Conservation (phyloP, 2,113 vertebrate genomes). For the Pygathrix nemaeus region DNA sequence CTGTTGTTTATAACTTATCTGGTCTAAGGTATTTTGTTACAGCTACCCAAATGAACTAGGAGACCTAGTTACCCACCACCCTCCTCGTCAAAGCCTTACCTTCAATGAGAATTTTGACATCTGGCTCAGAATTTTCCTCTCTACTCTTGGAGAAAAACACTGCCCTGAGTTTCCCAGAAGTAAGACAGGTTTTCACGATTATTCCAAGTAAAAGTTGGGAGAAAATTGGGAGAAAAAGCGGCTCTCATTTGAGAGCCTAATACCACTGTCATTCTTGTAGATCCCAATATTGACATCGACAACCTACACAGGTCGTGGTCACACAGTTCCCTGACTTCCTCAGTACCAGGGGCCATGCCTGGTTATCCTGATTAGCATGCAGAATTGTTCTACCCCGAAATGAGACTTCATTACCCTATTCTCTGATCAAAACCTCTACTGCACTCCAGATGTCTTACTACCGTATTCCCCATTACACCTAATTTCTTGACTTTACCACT, state of each 20-base stretch:
- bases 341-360: neutral
- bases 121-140: neutral
- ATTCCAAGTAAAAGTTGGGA: too few species aligned
- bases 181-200: too few species aligned
- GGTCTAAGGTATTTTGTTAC: neutral
- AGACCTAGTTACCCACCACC: neutral
- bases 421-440: neutral
- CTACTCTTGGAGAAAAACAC: neutral
- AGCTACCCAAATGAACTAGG: neutral
- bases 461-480: neutral
- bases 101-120: neutral
- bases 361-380: neutral
- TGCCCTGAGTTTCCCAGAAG: too few species aligned
- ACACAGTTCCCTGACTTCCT: neutral
- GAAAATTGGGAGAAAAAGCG: too few species aligned
- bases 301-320: neutral
- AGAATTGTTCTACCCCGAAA: neutral
- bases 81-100: neutral
- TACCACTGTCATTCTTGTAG: neutral
- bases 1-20: neutral
- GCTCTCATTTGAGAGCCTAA: neutral
- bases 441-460: neutral
- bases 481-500: neutral
- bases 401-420: neutral
- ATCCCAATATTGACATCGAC: neutral